Base-by-base conservation (phyloP, 1,140 invertebrate genomes). In the Tachypleus tridentatus region DNA sequence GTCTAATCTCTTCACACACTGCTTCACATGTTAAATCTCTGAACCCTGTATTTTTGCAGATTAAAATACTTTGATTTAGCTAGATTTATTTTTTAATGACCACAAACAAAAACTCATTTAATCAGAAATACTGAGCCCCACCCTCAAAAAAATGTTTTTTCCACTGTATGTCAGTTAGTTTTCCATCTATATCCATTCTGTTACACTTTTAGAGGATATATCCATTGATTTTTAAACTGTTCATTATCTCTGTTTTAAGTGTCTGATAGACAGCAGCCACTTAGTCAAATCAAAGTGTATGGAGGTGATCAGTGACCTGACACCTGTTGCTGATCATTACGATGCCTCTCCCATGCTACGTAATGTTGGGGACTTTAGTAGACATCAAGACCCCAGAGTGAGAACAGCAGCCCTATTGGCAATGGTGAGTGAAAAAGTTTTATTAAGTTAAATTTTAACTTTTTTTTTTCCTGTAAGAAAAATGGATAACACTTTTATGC, bases 341-440 rank as follows among this genome's bases (percentile, higher is more conserved):
- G 64, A 67, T 51, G 50, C 64, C 58, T 64, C 60, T 62, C 49
- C 64, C 59, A 76, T 91, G 10, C 80, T 75, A 50, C 72, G 84
- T 72, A 78, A 91, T 62, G 80, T 93, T 10, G 83, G 84, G 49
- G 85, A 86, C 72, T 93, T 90, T 77, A 87, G 88, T 29, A 83
- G 87, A 74, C 87, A 91, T 71, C 87, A 91, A 76, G 93, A 97
- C 82, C 89, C 93, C 1, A 79, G 93, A 73, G 92, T 96, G 6
- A 80, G 93, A 50, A 87, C 87, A 68, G 86, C 88, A 75, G 90
- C 93, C 3, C 88, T 96, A 73, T 82, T 87, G 72, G 87, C 91
- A 1, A 82, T 96, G 76, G 84, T 94, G 64, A 83, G 83, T 72
- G 56, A 53, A 61, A 11, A 51, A 3, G 48, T 11, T 62, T 65